These are phyloP conservation scores for Oxyura jamaicensis DNA, from an alignment of 2,113 vertebrate genomes.

Conservation along the genomic window DNA sequence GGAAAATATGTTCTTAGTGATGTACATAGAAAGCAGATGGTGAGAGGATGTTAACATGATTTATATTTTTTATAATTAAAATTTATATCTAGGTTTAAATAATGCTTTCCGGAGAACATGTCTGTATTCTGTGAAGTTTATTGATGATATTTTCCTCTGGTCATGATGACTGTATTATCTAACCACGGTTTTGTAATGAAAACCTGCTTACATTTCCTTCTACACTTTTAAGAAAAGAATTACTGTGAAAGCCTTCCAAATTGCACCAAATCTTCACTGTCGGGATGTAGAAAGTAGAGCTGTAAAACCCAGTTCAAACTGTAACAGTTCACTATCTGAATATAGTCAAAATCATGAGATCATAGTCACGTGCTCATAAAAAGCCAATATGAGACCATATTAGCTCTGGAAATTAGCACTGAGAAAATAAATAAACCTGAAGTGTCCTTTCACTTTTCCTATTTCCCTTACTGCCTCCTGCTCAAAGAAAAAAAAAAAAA, in stretches of 20 bases:
- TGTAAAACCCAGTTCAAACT: not conserved
- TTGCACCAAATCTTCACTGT: not conserved
- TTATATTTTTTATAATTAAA: not conserved
- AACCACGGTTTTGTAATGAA: not conserved
- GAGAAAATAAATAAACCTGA: not conserved
- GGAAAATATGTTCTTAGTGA: not conserved
- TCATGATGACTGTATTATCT: not conserved
- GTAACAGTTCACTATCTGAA: not conserved
- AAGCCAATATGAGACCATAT: not conserved
- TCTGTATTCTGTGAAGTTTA: not conserved
- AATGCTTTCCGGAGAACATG: not conserved
- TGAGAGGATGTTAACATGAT: not conserved
- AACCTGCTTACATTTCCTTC: not conserved
- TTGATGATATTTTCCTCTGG: not conserved
- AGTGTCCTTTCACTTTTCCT: not conserved
- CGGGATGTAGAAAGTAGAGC: not conserved
- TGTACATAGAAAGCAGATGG: not conserved
- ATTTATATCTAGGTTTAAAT: not conserved
- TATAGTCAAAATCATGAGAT: not conserved
- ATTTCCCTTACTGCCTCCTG: not conserved
- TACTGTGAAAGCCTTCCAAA: not conserved
- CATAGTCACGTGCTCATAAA: not conserved
- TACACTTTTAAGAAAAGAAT: not conserved
- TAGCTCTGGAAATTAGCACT: not conserved
- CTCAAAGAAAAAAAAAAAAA: not conserved